Base-by-base conservation (phyloP, 2,797 vertebrate species). In the Selene dorsalis region DNA sequence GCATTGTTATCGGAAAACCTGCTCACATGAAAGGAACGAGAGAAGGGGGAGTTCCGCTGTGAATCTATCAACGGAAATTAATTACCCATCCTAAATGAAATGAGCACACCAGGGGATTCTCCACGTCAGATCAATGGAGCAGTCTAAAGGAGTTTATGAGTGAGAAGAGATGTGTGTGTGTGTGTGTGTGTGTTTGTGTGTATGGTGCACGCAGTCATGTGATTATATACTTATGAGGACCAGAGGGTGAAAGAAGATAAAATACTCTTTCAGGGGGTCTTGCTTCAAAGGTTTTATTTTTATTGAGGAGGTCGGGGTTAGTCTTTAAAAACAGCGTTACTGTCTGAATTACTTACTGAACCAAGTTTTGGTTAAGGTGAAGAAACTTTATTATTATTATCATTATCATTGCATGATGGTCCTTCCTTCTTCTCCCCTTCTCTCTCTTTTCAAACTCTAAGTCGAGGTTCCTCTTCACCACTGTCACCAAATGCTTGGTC, bases 51-150 rank as follows among this genome's bases (percentile, higher is more conserved):
- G 90, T 84, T 90, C 86, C 69, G 80, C 77, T 47, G 73, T 48
- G 74, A 91, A 92, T 87, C 85, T 85, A 93, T 93, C 89, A 90
- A 71, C 82, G 52, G 85, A 91, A 94, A 93, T 94, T 90, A 93
- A 94, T 94, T 93, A 93, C 81, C 89, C 85, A 52, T 89, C 77
- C 82, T 89, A 92, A 93, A 93, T 94, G 62, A 91, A 94, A 92
- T 83, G 78, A 87, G 69, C 85, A 74, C 89, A 83, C 79, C 60
- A 69, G 87, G 91, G 89, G 83, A 91, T 89, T 87, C 81, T 92
- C 88, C 72, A 80, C 85, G 69, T 89, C 87, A 76, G 80, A 91
- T 90, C 89, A 90, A 84, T 89, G 91, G 79, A 89, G 86, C 91
- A 90, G 90, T 90, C 89, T 90, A 38, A 88, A 75, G 72, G 79